Conservation (phyloP, 2,797 vertebrate genomes). For the Tolypeutes matacus region DNA sequence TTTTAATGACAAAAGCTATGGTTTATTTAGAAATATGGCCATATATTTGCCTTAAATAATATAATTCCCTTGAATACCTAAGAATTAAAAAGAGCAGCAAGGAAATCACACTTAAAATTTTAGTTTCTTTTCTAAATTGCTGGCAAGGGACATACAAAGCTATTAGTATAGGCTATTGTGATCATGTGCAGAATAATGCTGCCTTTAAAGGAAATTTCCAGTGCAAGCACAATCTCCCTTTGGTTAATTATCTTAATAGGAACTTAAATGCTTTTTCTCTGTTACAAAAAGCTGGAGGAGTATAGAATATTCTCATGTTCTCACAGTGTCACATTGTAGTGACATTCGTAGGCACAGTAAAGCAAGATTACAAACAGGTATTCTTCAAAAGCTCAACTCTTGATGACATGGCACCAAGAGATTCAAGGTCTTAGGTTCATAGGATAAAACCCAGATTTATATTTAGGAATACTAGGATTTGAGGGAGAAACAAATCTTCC, state of each 20-base stretch:
- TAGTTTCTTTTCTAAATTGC: conserved; percentile 50
- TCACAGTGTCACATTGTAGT: background rate
- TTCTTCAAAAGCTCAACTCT: background rate
- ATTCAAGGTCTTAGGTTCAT: background rate
- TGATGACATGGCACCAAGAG: background rate
- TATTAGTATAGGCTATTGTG: background rate
- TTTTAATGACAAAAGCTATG: background rate
- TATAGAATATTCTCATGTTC: background rate
- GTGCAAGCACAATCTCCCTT: background rate
- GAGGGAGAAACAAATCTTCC: background rate
- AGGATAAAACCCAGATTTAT: background rate
- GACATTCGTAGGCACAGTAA: background rate
- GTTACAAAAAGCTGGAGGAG: conserved; percentile 5
- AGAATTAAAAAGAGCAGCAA: conserved; percentile 51
- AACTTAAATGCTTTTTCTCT: background rate
- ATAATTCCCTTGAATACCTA: conserved; percentile 38
- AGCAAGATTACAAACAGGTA: rapidly evolving
- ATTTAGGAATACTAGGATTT: background rate
- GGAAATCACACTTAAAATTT: conserved; percentile 33
- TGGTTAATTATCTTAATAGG: conserved; percentile 46
- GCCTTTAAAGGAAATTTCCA: background rate
- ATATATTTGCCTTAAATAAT: background rate
- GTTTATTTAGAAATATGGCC: conserved; percentile 50
- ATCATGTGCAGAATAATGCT: background rate
- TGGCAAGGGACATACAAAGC: conserved; percentile 16